Percentiles rank a stretch among this genome's conserved stretches.
These are phyloP conservation scores for Coelopa frigida DNA, from an alignment of 1,140 invertebrate genomes.

Conservation along the genomic window DNA sequence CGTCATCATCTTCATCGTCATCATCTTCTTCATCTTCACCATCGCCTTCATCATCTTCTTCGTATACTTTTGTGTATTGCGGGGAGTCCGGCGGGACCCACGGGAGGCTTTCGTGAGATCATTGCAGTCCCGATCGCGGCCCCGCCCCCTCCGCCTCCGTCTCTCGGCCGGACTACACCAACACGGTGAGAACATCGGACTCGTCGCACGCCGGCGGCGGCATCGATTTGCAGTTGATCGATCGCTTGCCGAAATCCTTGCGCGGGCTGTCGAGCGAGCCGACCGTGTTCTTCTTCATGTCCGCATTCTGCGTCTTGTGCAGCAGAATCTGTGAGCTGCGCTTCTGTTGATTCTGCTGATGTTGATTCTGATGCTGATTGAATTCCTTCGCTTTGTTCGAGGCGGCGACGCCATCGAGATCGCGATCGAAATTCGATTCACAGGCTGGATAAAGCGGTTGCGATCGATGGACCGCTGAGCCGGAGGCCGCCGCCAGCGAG, in stretches of 20 bases:
- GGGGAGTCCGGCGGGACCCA: too few relatives aligned
- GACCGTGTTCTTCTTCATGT: slow-evolving; percentile 71
- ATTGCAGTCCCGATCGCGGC: neutral
- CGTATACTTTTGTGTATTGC: too few relatives aligned
- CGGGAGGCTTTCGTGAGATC: slow-evolving; percentile 9
- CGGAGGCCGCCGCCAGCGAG: slow-evolving; percentile 45
- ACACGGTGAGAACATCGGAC: slow-evolving; percentile 51
- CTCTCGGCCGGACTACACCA: slow-evolving; percentile 42
- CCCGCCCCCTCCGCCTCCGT: neutral
- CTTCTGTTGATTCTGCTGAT: slow-evolving; percentile 37
- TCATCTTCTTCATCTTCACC: too few relatives aligned
- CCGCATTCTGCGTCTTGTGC: slow-evolving; percentile 65
- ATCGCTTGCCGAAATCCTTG: slow-evolving; percentile 71
- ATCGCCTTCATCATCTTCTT: too few relatives aligned
- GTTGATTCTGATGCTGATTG: slow-evolving; percentile 25
- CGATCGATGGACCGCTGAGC: slow-evolving; percentile 54
- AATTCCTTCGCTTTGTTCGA: slow-evolving; percentile 16
- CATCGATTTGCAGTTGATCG: slow-evolving; percentile 43
- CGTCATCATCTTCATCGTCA: too few relatives aligned
- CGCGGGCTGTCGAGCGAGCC: slow-evolving; percentile 62
- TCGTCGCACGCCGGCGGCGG: slow-evolving; percentile 43
- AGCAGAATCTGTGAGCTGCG: slow-evolving; percentile 56
- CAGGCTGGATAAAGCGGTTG: slow-evolving; percentile 52
- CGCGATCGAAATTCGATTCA: slow-evolving; percentile 43
- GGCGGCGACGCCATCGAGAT: slow-evolving; percentile 26